Percentiles rank a stretch among this genome's conserved stretches.
These are phyloP conservation scores for Progne subis DNA, from an alignment of 2,113 vertebrate genomes.

Conservation along the genomic window DNA sequence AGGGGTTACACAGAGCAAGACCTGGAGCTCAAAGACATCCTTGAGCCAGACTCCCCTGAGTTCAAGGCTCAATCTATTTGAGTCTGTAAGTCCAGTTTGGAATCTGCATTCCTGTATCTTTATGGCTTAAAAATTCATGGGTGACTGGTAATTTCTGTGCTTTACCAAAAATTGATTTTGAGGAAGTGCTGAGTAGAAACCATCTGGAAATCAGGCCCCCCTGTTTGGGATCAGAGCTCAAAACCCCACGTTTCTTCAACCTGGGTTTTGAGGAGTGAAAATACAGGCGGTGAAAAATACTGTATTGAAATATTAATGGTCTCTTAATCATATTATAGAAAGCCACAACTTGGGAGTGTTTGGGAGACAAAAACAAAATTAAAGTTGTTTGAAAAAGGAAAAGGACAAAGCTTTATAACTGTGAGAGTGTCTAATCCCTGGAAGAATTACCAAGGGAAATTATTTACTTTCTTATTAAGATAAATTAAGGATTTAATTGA, in stretches of 20 bases:
- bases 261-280: neutral
- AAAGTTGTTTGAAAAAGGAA: neutral
- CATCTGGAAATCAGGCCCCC: neutral
- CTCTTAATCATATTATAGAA: neutral
- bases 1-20: neutral
- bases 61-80: neutral
- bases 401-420: neutral
- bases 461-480: neutral
- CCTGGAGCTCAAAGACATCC: fast-evolving
- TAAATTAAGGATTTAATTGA: neutral
- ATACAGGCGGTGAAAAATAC: neutral
- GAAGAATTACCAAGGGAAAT: neutral
- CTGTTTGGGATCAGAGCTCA: neutral
- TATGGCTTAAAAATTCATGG: neutral
- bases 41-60: neutral
- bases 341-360: neutral
- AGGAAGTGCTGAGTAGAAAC: neutral
- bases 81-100: neutral
- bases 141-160: neutral
- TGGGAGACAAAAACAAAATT: neutral
- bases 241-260: neutral
- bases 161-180: neutral
- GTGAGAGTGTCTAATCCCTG: neutral
- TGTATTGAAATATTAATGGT: neutral
- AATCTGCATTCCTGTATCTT: neutral